Evolutionary conservation across 1,140 invertebrate genomes (phyloP), one percentile per base, ranked within the genome.

Genomic region (Andricus grossulariae): DNA sequence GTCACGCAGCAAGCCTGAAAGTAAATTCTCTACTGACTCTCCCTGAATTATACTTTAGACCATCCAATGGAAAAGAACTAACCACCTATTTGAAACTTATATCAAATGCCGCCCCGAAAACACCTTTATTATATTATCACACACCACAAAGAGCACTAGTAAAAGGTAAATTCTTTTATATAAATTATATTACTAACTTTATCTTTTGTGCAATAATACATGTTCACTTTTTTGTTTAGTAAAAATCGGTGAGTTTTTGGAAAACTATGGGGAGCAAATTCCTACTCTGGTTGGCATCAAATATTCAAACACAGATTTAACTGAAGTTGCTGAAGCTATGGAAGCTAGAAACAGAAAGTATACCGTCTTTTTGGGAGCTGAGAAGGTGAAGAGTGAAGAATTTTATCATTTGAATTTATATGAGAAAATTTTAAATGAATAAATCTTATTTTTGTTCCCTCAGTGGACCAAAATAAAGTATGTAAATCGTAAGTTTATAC

Each of bases 101-200:
- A 3, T 92, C 94, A 1, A 86, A 92, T n/a, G 94, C 94, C 13
- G 96, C 96, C 1, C 95, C 96, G 2, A 94, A 94, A n/a, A 94
- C 94, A 2, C 96, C 96, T 0, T 92, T 97, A n/a, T 92, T 96
- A 11, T 97, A 97, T 85, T 97, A 97, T 85, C 96, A 97, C 80
- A 95, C 96, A 84, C 96, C 96, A 5, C 91, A 91, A 39, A 93
- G 94, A 83, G 94, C 94, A 11, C 93, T 93, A 74, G 94, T 97
- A 32, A 92, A 94, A 76, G 92, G 96, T 97, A 90, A 93, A 70
- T 80, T 15, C 50, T 72, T 18, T 70, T 21, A 39, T 19, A 15
- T 71, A 32, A 51, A 66, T 79, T 54, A 18, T 74, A 18, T 77
- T 72, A 55, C 8, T 7, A 12, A 11, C 50, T 21, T 50, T 16